Evolutionary conservation across 2,797 vertebrate genomes (phyloP), one percentile per base, ranked within the genome.

Genomic region (Hirundo rustica): DNA sequence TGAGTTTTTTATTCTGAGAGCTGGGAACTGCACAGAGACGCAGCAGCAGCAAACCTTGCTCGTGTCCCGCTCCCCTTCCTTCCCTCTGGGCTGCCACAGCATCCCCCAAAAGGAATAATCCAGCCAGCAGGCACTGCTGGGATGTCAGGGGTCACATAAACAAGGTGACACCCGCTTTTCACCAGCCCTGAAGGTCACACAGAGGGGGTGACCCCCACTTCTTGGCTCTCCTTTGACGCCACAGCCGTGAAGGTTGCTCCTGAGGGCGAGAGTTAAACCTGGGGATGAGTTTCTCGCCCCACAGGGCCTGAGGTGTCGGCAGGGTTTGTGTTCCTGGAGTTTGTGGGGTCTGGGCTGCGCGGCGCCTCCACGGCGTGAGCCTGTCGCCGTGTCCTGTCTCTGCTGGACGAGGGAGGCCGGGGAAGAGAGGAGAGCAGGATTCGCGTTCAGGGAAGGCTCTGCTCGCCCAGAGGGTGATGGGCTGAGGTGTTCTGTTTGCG

Each of bases 231-330:
- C 47, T 61, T 40, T 15, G 34, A 9, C 9, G 30, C n/a, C 68
- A 5, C 17, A 55, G 70, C 5, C 16, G n/a, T 4, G 2, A 18
- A 60, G 61, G 20, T 80, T 8, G 2, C 67, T 81, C 23, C 0
- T 1, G 38, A 42, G 30, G 58, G 45, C 32, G 38, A 13, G 15
- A 29, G 23, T 27, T 36, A 1, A 0, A 1, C n/a, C 3, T 2
- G 13, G 38, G 38, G 27, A 13, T 38, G 70, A 55, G n/a, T n/a
- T 79, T 38, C 54, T 29, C 16, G 38, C 38, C 74, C 83, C 21
- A 0, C 2, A 1, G 2, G 32, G 34, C 22, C 2, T 45, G 23
- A 7, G 1, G 8, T 0, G 25, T 27, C 40, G 21, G 68, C n/a
- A 36, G 75, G 40, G 13, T 36, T 9, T 3, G 34, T 22, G 18